A percentile compares a stretch with the other conserved stretches of the same genome.
phyloP scores from a whole-genome alignment of 1,140 invertebrate genomes.

The Drosophila pruinosa region DNA sequence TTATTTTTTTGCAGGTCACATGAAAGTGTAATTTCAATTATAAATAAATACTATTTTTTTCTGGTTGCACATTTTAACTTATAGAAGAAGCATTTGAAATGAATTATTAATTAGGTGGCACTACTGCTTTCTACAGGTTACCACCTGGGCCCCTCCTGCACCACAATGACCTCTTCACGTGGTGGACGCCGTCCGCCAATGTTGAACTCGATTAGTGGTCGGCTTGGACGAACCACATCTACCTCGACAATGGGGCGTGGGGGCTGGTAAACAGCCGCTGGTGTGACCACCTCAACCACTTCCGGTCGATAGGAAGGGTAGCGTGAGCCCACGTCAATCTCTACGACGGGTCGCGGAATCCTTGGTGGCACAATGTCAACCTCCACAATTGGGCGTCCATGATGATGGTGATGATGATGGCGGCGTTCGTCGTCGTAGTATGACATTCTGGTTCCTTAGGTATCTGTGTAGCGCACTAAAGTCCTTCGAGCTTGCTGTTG shows the following conservation, averaged over 20 bases:
- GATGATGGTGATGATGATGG: conserved; percentile 62
- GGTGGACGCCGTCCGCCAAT: conserved; percentile 63
- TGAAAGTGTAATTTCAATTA: conserved; percentile 38
- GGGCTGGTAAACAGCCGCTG: conserved; percentile 63
- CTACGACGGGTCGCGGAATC: conserved; percentile 60
- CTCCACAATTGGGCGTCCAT: conserved; percentile 67
- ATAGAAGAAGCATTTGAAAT: conserved; percentile 18
- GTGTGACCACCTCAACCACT: conserved; percentile 57
- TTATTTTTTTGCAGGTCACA: not conserved
- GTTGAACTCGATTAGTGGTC: conserved; percentile 66
- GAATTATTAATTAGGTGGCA: conserved; percentile 18
- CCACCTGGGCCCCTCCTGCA: conserved; percentile 64
- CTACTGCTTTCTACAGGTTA: conserved; percentile 15
- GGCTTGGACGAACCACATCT: conserved; percentile 59
- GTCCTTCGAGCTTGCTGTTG: conserved; percentile 14
- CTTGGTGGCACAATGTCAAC: conserved; percentile 66
- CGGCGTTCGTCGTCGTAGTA: conserved; percentile 70
- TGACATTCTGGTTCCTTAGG: conserved; percentile 36
- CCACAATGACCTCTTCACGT: conserved; percentile 62
- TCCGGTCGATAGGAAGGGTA: conserved; percentile 44
- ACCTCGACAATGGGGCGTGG: conserved; percentile 61
- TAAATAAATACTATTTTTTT: conserved; percentile 31
- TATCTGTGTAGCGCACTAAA: conserved; percentile 1
- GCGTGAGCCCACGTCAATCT: conserved; percentile 57
- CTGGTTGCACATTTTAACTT: not conserved